A percentile compares a stretch with the other conserved stretches of the same genome.
Conservation (phyloP, 2,113 vertebrate genomes). For the Notothenia coriiceps region DNA sequence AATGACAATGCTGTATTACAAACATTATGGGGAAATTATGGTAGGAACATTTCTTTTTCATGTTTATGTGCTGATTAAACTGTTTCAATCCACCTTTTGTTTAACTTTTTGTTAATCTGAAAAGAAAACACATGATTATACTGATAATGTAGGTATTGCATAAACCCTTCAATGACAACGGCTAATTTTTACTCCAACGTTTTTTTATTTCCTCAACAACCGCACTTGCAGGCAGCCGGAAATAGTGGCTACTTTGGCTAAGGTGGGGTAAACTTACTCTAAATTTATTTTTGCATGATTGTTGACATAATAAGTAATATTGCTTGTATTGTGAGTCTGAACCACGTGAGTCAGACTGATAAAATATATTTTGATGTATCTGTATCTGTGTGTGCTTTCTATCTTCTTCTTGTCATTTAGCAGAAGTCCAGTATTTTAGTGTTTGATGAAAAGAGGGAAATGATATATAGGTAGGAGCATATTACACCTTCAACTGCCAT, state of each 20-base stretch:
- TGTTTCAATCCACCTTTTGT: not conserved
- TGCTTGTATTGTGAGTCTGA: not conserved
- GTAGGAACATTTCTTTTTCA: not conserved
- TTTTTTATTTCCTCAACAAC: too few relatives aligned
- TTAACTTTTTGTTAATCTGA: not conserved
- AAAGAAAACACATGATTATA: not conserved
- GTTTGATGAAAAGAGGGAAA: not conserved
- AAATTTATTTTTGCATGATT: not conserved
- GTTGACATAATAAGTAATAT: not conserved
- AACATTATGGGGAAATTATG: not conserved
- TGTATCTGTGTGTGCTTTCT: not conserved
- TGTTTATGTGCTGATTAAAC: constrained; percentile 21
- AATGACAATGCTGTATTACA: not conserved
- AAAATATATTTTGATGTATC: constrained; percentile 12
- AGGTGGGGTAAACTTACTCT: too few relatives aligned
- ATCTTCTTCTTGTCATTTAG: not conserved
- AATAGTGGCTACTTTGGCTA: too few relatives aligned
- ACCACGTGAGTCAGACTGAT: not conserved
- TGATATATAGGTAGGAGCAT: not conserved
- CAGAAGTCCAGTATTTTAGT: not conserved
- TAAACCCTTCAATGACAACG: not conserved
- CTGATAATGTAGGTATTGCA: constrained; percentile 3
- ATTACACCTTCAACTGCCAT: not conserved
- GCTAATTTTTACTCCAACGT: too few relatives aligned
- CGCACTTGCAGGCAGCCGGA: too few relatives aligned